These are phyloP conservation scores for Ctenomys sociabilis DNA, from an alignment of 2,113 vertebrate species.

Conservation along the genomic window DNA sequence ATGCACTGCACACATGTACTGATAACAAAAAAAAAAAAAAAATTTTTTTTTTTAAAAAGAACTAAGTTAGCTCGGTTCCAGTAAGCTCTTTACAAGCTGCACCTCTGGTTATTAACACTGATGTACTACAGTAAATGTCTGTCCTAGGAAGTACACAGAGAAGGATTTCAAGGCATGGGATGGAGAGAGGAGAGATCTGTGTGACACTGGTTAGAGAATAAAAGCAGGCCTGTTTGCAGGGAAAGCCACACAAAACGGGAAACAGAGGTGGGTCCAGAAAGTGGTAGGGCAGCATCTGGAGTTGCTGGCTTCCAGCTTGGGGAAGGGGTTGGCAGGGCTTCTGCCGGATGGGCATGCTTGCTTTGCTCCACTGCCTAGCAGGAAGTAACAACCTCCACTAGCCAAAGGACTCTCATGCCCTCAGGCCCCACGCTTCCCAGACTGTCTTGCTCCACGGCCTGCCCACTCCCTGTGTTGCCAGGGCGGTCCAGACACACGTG, in stretches of 20 bases:
- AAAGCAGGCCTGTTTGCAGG: background rate
- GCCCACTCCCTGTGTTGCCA: background rate
- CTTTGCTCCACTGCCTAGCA: background rate
- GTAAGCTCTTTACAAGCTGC: slow-evolving; percentile 6
- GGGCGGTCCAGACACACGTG: background rate
- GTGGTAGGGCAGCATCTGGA: background rate
- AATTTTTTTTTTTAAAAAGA: background rate
- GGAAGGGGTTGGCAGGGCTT: background rate
- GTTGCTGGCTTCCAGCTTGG: background rate
- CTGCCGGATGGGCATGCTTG: background rate
- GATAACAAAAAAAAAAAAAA: background rate
- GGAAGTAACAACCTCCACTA: background rate
- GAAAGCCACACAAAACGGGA: background rate
- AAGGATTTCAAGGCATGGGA: background rate
- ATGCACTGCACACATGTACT: background rate
- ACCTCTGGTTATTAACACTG: background rate
- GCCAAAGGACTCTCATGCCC: background rate
- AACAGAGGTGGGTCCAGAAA: background rate
- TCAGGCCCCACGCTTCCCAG: background rate
- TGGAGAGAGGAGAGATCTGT: background rate
- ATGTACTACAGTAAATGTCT: background rate
- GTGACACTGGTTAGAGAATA: background rate
- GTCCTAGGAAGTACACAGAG: background rate
- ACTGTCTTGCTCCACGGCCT: background rate
- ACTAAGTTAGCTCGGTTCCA: background rate